These are phyloP conservation scores for Capromys pilorides DNA, from an alignment of 2,797 vertebrate species.

Conservation along the genomic window DNA sequence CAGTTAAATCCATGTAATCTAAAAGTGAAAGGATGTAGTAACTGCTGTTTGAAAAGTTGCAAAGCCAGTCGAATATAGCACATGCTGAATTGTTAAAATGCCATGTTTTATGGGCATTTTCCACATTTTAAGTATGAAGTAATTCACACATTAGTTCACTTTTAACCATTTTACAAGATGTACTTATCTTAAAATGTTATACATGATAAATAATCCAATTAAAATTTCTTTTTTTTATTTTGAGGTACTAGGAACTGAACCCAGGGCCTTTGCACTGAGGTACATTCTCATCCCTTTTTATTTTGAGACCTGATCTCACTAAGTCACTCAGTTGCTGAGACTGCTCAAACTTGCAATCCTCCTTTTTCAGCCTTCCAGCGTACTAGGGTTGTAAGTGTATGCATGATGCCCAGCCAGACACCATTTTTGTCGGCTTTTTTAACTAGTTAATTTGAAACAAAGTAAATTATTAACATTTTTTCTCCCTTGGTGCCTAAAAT, in stretches of 20 bases:
- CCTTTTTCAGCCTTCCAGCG: not conserved
- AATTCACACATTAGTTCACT: not conserved
- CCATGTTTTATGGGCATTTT: not conserved
- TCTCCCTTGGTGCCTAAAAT: not conserved
- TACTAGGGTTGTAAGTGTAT: not conserved
- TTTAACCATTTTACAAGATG: not conserved
- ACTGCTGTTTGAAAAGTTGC: not conserved
- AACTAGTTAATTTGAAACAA: slow-evolving; percentile 17
- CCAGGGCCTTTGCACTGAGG: not conserved
- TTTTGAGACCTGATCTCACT: not conserved
- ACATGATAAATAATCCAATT: not conserved
- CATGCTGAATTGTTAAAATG: slow-evolving; percentile 1
- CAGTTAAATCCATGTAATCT: not conserved
- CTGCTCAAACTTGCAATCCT: not conserved
- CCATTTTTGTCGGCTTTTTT: not conserved
- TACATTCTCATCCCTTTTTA: not conserved
- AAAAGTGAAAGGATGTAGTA: not conserved
- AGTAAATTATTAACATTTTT: slow-evolving; percentile 1
- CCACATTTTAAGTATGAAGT: not conserved
- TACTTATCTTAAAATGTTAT: not conserved
- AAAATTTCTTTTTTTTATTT: not conserved
- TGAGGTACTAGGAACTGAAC: not conserved
- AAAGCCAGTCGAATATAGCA: not conserved
- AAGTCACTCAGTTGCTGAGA: not conserved
- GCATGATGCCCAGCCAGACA: not conserved